Evolutionary conservation across 2,888 invertebrate genomes (phyloP), one percentile per base, ranked within the genome.

Genomic region (Drosophila melanosoma): DNA sequence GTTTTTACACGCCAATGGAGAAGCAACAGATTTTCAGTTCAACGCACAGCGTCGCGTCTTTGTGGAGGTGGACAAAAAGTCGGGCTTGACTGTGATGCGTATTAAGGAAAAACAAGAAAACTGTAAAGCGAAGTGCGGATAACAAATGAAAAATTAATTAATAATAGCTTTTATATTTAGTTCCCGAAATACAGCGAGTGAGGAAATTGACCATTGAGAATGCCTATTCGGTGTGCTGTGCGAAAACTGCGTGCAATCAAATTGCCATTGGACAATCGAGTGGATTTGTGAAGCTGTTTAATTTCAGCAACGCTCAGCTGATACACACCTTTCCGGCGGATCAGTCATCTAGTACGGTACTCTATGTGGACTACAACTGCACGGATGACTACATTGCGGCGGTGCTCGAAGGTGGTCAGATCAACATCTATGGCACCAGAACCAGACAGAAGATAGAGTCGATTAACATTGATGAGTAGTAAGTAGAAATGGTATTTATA

Each of bases 301-400:
- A 93, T 52, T 92, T 91, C 51, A 90, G 89, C 26, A 90, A 81
- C 3, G 82, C 88, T 0, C 87, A 91, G 53, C 75, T 90, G 56
- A 74, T 91, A 10, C 91, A 92, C 57, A 90, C 91, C 33, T 93
- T 91, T 69, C 88, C 90, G 8, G 85, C 92, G 49, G 92, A 92
- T 38, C 79, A 81, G 23, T 78, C 83, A 6, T 85, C 89, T 3
- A 90, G 89, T 60, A 84, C 92, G 7, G 92, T 93, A 4, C 74
- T 92, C n/a, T 90, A 81, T 68, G 76, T 93, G 66, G 93, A 93
- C 70, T 93, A 91, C 58, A 93, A 92, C 74, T 87, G 89, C 11
- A 91, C 91, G 0, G 92, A 93, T 79, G 93, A 93, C 63, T 92
- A 92, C 57, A 87, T 93, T 53, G 89, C 93, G 0, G 91, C 92